phyloP scores from a whole-genome alignment of 2,113 vertebrate species.

The Diadophis punctatus region DNA sequence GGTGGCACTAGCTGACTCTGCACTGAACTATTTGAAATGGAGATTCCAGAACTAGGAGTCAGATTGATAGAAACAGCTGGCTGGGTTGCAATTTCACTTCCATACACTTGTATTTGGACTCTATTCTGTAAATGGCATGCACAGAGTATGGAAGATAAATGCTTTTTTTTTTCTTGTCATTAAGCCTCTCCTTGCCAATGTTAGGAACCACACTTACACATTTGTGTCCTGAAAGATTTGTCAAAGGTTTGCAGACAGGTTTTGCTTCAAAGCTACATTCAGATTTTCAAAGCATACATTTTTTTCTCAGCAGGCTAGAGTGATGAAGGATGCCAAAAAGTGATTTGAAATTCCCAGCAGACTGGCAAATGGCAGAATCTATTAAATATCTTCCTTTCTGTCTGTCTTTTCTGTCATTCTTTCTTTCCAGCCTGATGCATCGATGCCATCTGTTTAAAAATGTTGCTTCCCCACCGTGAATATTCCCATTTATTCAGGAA shows the following conservation, averaged over 20 bases:
- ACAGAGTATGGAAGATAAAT: slow-evolving; percentile 52
- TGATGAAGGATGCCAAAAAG: slow-evolving; percentile 29
- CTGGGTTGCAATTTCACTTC: slow-evolving; percentile 44
- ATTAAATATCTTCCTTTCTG: slow-evolving; percentile 45
- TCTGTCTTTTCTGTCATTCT: slow-evolving; percentile 48
- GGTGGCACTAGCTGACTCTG: slow-evolving; percentile 52
- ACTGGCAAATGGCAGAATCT: slow-evolving; percentile 40
- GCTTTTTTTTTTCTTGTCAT: slow-evolving; percentile 38
- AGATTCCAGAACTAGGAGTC: slow-evolving; percentile 38
- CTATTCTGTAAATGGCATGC: slow-evolving; percentile 43
- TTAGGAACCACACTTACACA: slow-evolving; percentile 47
- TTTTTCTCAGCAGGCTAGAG: slow-evolving; percentile 38
- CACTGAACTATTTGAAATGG: slow-evolving; percentile 45
- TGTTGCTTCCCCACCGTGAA: slow-evolving; percentile 48
- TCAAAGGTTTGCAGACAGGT: slow-evolving; percentile 45
- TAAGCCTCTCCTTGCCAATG: slow-evolving; percentile 46
- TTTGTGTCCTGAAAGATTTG: slow-evolving; percentile 55
- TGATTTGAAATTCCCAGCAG: slow-evolving; percentile 36
- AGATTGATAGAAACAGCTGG: slow-evolving; percentile 62
- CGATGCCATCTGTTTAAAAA: slow-evolving; percentile 49
- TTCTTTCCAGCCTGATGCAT: slow-evolving; percentile 53
- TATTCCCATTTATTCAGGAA: slow-evolving; percentile 55
- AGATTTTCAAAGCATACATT: slow-evolving; percentile 48
- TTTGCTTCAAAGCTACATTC: slow-evolving; percentile 52
- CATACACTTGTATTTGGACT: slow-evolving; percentile 27